A percentile compares a stretch with the other conserved stretches of the same genome.
Conservation (phyloP, 1,140 invertebrate species). For the Formica exsecta region DNA sequence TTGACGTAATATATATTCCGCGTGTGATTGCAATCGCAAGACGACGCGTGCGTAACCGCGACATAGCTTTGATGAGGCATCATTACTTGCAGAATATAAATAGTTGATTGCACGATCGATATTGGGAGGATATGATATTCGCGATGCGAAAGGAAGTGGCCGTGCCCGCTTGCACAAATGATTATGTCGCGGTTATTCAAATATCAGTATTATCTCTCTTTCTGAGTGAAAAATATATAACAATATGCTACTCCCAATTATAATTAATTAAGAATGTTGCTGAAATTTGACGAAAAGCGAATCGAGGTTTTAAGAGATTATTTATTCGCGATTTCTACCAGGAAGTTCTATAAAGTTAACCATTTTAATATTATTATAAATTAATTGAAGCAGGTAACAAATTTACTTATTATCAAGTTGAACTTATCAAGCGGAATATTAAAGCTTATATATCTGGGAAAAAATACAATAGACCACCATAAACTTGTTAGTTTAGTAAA, state of each 20-base stretch:
- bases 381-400: conserved; percentile 10
- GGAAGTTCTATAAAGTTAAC: conserved; percentile 20
- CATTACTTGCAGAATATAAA: conserved; percentile 21
- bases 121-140: not conserved
- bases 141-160: not conserved
- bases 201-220: conserved; percentile 39
- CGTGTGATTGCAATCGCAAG: conserved; percentile 61
- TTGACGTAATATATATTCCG: conserved; percentile 72
- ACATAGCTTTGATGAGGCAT: conserved; percentile 36
- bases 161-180: not conserved
- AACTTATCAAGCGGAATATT: conserved; percentile 21
- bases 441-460: not conserved
- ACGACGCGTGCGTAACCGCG: conserved; percentile 30
- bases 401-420: conserved; percentile 12
- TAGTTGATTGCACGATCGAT: conserved; percentile 42
- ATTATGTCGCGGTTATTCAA: conserved; percentile 36
- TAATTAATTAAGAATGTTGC: too few species aligned
- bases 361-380: conserved; percentile 39
- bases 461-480: not conserved
- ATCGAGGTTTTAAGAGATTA: conserved; percentile 9
- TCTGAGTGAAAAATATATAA: conserved; percentile 11
- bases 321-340: conserved; percentile 25
- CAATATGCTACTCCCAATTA: not conserved
- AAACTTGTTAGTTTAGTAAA: not conserved
- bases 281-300: conserved; percentile 21